Evolutionary conservation across 2,888 invertebrate genomes (phyloP).

Genomic region (Xestia rhomboidea): DNA sequence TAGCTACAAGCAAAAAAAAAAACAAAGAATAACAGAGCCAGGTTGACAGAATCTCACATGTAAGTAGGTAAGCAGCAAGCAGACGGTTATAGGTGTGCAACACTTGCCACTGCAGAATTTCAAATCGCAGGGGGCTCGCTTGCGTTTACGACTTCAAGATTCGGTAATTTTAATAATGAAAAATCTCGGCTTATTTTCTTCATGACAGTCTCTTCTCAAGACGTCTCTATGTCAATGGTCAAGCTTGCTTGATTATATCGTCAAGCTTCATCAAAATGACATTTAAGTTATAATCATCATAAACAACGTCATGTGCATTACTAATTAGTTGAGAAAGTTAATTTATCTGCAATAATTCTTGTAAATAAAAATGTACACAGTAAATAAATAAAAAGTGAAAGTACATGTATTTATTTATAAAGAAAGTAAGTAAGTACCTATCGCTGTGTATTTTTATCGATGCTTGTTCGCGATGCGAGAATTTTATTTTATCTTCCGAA

Average conservation of each 20-base stretch:
- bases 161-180: background rate
- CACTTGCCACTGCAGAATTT: no score
- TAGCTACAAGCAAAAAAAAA: background rate
- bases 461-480: background rate
- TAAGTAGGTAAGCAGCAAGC: no score
- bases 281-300: constrained; percentile 15
- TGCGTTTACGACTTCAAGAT: no score
- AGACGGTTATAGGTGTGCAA: no score
- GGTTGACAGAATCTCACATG: no score
- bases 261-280: constrained; percentile 1
- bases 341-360: constrained; percentile 32
- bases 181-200: background rate
- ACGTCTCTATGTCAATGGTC: background rate
- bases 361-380: constrained; percentile 36
- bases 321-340: constrained; percentile 53
- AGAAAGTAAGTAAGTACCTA: constrained; percentile 26
- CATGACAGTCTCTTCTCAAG: background rate
- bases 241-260: background rate
- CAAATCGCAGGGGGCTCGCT: no score
- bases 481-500: constrained; percentile 22
- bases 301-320: constrained; percentile 9
- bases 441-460: constrained; percentile 23
- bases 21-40: no score
- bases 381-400: constrained; percentile 55
- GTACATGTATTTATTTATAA: constrained; percentile 10